Conservation (phyloP, 2,888 invertebrate genomes). For the Tillus elongatus region DNA sequence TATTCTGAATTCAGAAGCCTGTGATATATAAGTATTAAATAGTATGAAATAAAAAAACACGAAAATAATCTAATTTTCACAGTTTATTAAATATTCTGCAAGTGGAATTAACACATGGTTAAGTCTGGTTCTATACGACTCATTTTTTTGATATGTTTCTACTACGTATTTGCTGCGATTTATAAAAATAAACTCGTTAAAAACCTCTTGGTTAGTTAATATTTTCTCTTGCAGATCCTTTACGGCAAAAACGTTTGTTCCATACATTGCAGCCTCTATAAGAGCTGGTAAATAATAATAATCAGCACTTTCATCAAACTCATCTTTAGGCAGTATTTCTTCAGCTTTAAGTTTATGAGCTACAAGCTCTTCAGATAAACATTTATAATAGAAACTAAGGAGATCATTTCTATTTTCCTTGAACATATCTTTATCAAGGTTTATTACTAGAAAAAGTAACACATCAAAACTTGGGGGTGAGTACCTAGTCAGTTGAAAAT, state of each 20-base stretch:
- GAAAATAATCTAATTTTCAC: no score
- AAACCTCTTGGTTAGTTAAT: conserved; percentile 45
- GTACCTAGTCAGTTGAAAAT: conserved; percentile 59
- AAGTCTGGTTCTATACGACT: conserved; percentile 44
- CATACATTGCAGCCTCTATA: conserved; percentile 47
- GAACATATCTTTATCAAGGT: conserved; percentile 44
- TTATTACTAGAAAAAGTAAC: conserved; percentile 48
- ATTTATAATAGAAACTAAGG: conserved; percentile 49
- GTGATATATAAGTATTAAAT: no score
- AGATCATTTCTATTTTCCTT: conserved; percentile 44
- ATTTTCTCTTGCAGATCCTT: conserved; percentile 43
- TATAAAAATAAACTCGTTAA: conserved; percentile 47
- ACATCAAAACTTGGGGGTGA: conserved; percentile 57
- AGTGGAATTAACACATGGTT: conserved; percentile 50
- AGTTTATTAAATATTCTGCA: conserved; percentile 43
- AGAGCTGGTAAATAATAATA: conserved; percentile 48
- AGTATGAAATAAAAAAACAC: no score
- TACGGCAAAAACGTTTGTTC: conserved; percentile 48
- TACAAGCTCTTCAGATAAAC: conserved; percentile 41
- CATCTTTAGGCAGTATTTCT: conserved; percentile 38
- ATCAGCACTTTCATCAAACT: conserved; percentile 43
- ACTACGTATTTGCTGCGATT: conserved; percentile 49
- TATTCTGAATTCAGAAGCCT: no score
- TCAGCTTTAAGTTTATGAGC: conserved; percentile 39
- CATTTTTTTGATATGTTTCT: conserved; percentile 46